These are phyloP conservation scores for Eretmocerus hayati DNA, from an alignment of 2,888 invertebrate species.

Conservation along the genomic window DNA sequence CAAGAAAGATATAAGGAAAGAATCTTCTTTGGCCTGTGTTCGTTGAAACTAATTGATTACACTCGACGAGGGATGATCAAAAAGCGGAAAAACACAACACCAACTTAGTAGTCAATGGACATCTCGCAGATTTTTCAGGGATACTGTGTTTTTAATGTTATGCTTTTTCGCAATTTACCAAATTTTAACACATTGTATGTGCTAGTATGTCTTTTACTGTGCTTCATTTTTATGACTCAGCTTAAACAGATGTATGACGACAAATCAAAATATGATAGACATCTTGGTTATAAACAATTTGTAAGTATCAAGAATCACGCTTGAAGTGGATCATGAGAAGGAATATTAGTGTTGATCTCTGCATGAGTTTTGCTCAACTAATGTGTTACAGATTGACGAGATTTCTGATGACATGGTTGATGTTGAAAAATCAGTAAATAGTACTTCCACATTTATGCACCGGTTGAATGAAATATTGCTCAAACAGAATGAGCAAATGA, in stretches of 20 bases:
- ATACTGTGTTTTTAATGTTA: no score
- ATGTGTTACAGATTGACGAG: slow-evolving; percentile 42
- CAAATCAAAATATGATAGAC: slow-evolving; percentile 47
- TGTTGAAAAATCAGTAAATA: slow-evolving; percentile 43
- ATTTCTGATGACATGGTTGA: slow-evolving; percentile 43
- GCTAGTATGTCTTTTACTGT: slow-evolving; percentile 36
- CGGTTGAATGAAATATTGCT: slow-evolving; percentile 37
- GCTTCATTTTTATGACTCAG: slow-evolving; percentile 46
- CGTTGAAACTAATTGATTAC: no score
- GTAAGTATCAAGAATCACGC: slow-evolving; percentile 39
- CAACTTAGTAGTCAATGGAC: no score
- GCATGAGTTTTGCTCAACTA: no score
- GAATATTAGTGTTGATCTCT: slow-evolving; percentile 2
- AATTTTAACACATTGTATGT: slow-evolving; percentile 37
- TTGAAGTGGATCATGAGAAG: background rate
- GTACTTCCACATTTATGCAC: slow-evolving; percentile 38
- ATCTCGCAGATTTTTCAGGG: no score
- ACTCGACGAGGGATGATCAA: no score
- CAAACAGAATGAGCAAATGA: slow-evolving; percentile 12
- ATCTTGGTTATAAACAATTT: slow-evolving; percentile 46
- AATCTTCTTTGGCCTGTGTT: no score
- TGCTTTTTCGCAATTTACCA: slow-evolving; percentile 41
- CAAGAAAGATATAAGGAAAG: no score
- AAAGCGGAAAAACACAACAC: no score
- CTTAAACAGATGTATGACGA: slow-evolving; percentile 48